Base-by-base conservation (phyloP, 2,888 invertebrate species). In the Labia minor region DNA sequence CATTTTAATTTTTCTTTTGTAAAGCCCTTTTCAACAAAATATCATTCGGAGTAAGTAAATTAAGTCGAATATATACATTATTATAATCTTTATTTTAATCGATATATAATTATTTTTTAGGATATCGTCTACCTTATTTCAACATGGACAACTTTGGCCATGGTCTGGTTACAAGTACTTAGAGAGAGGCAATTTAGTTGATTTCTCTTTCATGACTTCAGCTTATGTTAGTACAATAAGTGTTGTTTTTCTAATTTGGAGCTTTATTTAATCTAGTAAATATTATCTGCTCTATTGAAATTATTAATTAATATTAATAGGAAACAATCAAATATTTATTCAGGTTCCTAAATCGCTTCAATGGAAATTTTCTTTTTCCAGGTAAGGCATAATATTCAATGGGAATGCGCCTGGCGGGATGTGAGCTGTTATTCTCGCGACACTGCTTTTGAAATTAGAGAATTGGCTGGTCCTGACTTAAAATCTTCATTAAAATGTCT, bases 401-500 rank as follows among this genome's bases (percentile, higher is more conserved):
- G 92, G 85, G 95, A 95, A 78, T 91, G 88, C 0, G 80, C 87
- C 1, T 89, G 93, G 76, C 83, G 96, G 70, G 89, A 95, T 72
- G 80, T 93, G 3, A 82, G 86, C 8, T 82, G 90, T 11, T 78
- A 91, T 11, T 86, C 85, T 71, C 87, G 89, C 71, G 82, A 83
- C 62, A 85, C 88, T 2, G 85, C 92, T 61, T 95, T 98, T 79
- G 83, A 85, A 66, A 89, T 98, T 19, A 81, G 96, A 4, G 93
- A 97, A 78, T 89, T 92, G 74, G 85, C 88, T 68, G 96, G 98
- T 0, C 91, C 94, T 49, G 88, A 88, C 68, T 81, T 98, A 74
- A 96, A 96, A 77, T 95, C 95, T 0, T 82, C 93, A 1, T 72
- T 95, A 37, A 86, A 90, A 68, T 90, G 96, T 77, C 87, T 89